Percentiles rank a stretch among this genome's conserved stretches.
Conservation (phyloP, 2,797 vertebrate genomes). For the Sebastes taczanowskii region DNA sequence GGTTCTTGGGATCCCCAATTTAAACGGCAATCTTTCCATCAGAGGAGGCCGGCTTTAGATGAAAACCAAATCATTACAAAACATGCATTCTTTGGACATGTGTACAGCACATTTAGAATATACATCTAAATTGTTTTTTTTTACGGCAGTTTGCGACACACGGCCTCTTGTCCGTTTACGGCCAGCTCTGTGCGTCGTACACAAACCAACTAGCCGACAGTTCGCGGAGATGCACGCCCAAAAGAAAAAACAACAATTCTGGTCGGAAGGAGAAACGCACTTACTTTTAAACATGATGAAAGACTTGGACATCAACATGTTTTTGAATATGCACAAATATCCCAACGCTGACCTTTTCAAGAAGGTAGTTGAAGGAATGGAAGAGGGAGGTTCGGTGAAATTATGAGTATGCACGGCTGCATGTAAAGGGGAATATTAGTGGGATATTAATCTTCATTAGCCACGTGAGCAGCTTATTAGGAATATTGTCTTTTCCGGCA, state of each 20-base stretch:
- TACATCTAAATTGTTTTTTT: accelerated
- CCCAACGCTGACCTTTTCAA: accelerated
- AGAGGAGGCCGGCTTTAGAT: not conserved
- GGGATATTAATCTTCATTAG: not conserved
- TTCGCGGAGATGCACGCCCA: not conserved
- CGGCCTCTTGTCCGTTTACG: no score
- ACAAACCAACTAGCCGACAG: no score
- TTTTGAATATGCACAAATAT: no score
- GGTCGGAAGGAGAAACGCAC: no score
- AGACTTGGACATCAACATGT: no score
- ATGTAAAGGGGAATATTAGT: not conserved
- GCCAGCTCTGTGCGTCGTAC: accelerated
- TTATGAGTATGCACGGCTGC: no score
- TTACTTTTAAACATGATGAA: no score
- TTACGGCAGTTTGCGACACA: no score
- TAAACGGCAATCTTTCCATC: not conserved
- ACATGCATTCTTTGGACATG: not conserved
- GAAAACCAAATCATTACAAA: not conserved
- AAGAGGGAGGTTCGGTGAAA: no score
- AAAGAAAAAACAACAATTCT: not conserved
- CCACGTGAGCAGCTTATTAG: not conserved
- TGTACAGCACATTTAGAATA: no score
- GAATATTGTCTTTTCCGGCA: not conserved
- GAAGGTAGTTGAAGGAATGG: no score
- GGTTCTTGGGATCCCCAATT: not conserved